These are phyloP conservation scores for Saguinus midas DNA, from an alignment of 2,113 vertebrate species.

Conservation along the genomic window DNA sequence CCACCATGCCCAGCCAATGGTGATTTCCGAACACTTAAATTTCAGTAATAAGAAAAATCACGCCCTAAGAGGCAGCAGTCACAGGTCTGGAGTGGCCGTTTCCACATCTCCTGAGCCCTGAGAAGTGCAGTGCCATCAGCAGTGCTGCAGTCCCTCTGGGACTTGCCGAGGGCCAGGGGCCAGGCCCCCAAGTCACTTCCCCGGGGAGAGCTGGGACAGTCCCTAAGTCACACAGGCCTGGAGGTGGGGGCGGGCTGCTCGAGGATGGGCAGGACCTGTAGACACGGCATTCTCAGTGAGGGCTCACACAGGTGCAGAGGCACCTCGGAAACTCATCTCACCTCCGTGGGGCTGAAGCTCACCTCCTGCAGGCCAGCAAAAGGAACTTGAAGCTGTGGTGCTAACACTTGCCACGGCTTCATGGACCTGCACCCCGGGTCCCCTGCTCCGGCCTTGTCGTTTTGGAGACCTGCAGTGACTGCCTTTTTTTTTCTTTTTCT, in stretches of 20 bases:
- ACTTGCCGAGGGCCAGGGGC: too few species aligned
- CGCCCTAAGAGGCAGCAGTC: not conserved
- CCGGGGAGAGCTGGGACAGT: not conserved
- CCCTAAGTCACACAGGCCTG: too few species aligned
- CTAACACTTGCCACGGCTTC: not conserved
- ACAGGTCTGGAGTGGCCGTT: not conserved
- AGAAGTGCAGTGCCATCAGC: not conserved
- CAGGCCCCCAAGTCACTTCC: too few species aligned
- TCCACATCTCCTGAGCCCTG: not conserved
- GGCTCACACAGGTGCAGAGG: too few species aligned
- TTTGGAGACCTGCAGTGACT: not conserved
- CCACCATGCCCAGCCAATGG: accelerated
- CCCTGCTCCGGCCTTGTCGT: not conserved
- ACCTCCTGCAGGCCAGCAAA: not conserved
- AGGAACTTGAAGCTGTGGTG: not conserved
- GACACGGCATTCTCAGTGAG: not conserved
- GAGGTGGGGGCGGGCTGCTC: not conserved
- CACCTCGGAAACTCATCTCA: too few species aligned
- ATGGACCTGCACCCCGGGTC: not conserved
- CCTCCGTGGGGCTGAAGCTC: not conserved
- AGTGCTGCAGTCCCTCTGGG: too few species aligned
- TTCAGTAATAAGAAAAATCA: not conserved
- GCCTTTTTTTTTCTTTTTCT: too few species aligned
- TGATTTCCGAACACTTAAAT: not conserved
- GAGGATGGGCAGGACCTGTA: too few species aligned